Base-by-base conservation (phyloP, 2,113 vertebrate species). In the Hippocampus zosterae region DNA sequence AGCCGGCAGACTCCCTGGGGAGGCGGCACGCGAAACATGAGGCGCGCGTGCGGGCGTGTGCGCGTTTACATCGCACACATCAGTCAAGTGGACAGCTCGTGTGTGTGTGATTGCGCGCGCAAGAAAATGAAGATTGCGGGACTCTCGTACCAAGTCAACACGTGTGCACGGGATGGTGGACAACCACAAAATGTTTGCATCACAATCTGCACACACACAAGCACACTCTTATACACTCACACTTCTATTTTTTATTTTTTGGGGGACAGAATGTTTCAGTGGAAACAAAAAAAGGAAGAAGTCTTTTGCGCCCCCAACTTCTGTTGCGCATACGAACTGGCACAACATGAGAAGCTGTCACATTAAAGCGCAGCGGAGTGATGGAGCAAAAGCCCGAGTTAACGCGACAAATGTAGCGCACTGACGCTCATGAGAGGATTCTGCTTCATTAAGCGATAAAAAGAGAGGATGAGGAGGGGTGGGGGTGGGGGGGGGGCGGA, bases 401-500 rank as follows among this genome's bases (percentile, higher is more conserved):
- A 74, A 75, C 48, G 69, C 75, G 73, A 79, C 82, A 82, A 85
- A 84, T 81, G 79, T 76, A 69, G 68, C 66, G 61, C 5, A 65
- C 75, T 57, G 53, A 46, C 56, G 79, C 74, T 84, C 79, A 70
- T 67, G 66, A 82, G 77, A 88, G 79, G 81, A 80, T 80, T 77
- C 55, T 25, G 76, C 77, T 86, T 88, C 85, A 89, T 88, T 88
- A 88, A 72, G 73, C 81, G 83, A 87, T 88, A 84, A 87, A 84
- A 87, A 82, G 68, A 74, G 40, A 70, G 46, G 66, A 56, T 64
- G 67, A 68, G 66, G 27, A 29, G 57, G 65, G 66, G 27, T 25
- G 57, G 65, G 37, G 69, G 64, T 57, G 65, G 62, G 59, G 29
- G 42, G 53, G 62, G 60, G 71, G 29, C 2, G 29, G 76, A 76